Evolutionary conservation across 1,140 invertebrate species (phyloP), one percentile per base, ranked within the genome.

Genomic region (Drosophila asahinai): DNA sequence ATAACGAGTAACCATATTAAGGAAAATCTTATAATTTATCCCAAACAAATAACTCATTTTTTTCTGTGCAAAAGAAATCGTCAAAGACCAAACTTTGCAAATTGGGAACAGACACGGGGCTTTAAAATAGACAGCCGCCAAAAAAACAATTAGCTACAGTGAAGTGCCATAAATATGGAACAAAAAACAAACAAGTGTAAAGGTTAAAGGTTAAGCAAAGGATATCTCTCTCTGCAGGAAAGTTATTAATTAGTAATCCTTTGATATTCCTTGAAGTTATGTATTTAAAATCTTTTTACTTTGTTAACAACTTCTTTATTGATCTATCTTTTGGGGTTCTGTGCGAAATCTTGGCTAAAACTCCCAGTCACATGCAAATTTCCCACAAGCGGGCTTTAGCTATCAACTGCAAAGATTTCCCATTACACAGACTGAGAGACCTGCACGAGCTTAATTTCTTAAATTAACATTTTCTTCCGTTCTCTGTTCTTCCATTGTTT

Each of bases 401-500:
- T 22, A n/a, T 22, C 33, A 25, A 19, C 22, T 40, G 14, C 17
- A 12, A 15, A 30, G 40, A 25, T 48, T 68, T 71, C 67, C 67
- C 67, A 71, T 45, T 55, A 36, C 38, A 36, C 15, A 22, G 30
- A 14, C 22, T 5, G 2, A 49, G 9, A 33, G 33, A 67, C 30
- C 25, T 33, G 7, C 2, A 17, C 5, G 40, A 55, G 22, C 45
- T 27, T 67, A 19, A 40, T 71, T 71, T 67, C 33, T 27, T 68
- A 30, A 71, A 68, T 55, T 38, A 71, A 55, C 47, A 68, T 47
- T 71, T 45, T 68, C 67, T 71, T 71, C 67, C 67, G 49, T 68
- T 71, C 67, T 71, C 38, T 22, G 62, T 55, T 71, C 49, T 68
- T 71, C 14, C 17, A 55, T 11, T 30, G 45, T 40, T 67, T 45